These are phyloP conservation scores for Chiridota heheva DNA, from an alignment of 35 echinoderm and acorn worm genomes.

Conservation along the genomic window DNA sequence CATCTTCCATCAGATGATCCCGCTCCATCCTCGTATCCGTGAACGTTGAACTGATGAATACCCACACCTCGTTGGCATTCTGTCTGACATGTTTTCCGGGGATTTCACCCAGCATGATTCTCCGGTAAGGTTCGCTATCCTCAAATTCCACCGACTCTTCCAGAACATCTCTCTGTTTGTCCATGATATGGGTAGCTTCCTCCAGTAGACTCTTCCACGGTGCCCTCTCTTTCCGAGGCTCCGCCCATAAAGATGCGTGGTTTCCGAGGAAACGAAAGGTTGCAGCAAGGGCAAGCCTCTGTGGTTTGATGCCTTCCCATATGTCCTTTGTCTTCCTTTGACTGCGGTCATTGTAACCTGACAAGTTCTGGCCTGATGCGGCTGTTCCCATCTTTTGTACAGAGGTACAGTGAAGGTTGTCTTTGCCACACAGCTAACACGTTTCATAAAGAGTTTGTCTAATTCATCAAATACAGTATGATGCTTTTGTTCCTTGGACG, in stretches of 20 bases:
- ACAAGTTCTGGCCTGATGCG: no score
- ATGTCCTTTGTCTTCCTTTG: no score
- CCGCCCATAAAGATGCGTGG: slow-evolving; percentile 40
- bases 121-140: slow-evolving; percentile 46
- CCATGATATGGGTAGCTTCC: slow-evolving; percentile 49
- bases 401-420: no score
- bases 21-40: slow-evolving; percentile 83
- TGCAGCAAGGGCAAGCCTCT: slow-evolving; percentile 44
- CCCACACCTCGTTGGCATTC: slow-evolving; percentile 67
- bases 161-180: slow-evolving; percentile 25
- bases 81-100: slow-evolving; percentile 36
- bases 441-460: no score
- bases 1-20: slow-evolving; percentile 81
- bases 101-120: slow-evolving; percentile 53
- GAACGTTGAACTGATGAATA: slow-evolving; percentile 97
- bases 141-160: background rate
- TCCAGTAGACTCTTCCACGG: slow-evolving; percentile 76
- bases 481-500: no score
- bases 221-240: slow-evolving; percentile 51
- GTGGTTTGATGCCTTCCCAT: slow-evolving; percentile 15
- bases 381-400: no score
- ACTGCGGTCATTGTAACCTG: no score
- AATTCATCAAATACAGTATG: no score
- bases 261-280: slow-evolving; percentile 49
- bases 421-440: no score